Evolutionary conservation across 1,140 invertebrate species (phyloP), one percentile per base, ranked within the genome.

Genomic region (Lutraria rhynchaena): DNA sequence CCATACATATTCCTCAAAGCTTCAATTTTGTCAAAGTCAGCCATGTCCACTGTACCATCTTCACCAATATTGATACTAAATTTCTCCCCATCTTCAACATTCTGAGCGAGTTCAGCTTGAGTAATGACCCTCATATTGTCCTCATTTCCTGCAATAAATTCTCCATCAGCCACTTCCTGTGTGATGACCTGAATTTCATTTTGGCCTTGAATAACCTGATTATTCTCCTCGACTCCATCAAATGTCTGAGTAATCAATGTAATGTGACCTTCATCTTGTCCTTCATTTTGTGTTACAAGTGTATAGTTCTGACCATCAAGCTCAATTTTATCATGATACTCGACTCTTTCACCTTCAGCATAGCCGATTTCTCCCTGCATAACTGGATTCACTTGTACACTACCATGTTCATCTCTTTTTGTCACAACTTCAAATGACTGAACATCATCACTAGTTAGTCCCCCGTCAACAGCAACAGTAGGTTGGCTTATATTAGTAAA

Each of bases 1-100:
- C 65, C 69, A 51, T 81, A 81, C 65, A 81, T 60, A 51, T 81
- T 70, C 35, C 67, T 58, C 17, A 81, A 33, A 15, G 77, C 77
- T 63, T 81, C 77, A 75, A 75, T 75, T 37, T 75, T 75, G 19
- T 75, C 73, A 31, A 71, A 69, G 41, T 81, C 77, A 13, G 55
- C 67, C 31, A 37, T 35, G 51, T 81, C 65, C 13, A 81, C 77
- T 49, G 77, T 70, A n/a, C 77, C 77, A 63, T 81, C 77, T 55
- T 81, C 77, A 35, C 77, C 57, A 51, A 81, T 81, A 35, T 81
- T 81, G 15, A 81, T 81, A 37, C 77, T 81, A 27, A 81, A 81
- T 29, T 81, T 81, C 31, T 81, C 63, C 4, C 35, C 67, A 22
- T 31, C 67, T 7, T 27, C 61, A 19, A 55, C 33, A 11, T 31